Evolutionary conservation across 1,140 invertebrate genomes (phyloP), one percentile per base, ranked within the genome.

Genomic region (Phocides pigmalion): DNA sequence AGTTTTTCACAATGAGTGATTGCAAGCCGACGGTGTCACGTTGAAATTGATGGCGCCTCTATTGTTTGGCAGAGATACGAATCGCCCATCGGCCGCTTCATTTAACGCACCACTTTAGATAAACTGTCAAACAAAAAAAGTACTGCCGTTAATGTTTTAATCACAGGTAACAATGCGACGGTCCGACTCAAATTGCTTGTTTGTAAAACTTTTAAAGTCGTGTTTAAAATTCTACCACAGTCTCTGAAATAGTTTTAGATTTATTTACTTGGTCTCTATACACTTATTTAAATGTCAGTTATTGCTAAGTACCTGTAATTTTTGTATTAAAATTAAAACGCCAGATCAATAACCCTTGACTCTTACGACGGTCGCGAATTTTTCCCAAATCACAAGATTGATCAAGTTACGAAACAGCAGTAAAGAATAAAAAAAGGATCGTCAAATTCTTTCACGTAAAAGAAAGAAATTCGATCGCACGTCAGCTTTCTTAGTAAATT

Each of bases 1-100:
- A 79, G 75, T 78, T 83, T 82, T 81, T 79, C 58, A 69, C 44
- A 62, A 54, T 62, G 16, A 72, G 74, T 53, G 19, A 70, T 49
- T 42, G 46, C 25, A 58, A 68, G 28, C 66, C 54, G 56, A 37
- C 44, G 44, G 62, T 67, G 74, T 76, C 68, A 59, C 53, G 25
- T 72, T 66, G 53, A 69, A 79, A 84, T 82, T 82, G 78, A 85
- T 82, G 77, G 79, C 50, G 58, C 58, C 65, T 53, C 62, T 71
- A 79, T 87, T 87, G 79, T 82, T 69, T 70, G 74, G 5, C 15
- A 41, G 70, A 73, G 68, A 74, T 74, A 79, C 47, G 44, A 61
- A 81, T 78, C 74, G 64, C 61, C 72, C 66, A 65, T 58, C 28
- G 46, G 67, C 72, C 56, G 67, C 42, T 51, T 37, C 39, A 66